Base-by-base conservation (phyloP, 2,888 invertebrate species). In the Heteromyza rotundicornis region DNA sequence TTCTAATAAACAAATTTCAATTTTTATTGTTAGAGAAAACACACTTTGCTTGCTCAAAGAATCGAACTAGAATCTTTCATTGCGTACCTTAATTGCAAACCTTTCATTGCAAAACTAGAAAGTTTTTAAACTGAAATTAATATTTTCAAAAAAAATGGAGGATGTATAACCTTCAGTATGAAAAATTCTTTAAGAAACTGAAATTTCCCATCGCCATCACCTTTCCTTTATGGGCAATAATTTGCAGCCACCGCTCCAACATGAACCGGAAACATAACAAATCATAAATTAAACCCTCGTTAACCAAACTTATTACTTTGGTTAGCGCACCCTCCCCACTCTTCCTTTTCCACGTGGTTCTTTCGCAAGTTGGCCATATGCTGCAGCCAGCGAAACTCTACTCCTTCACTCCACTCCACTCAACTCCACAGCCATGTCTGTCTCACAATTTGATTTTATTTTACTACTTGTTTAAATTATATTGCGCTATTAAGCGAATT, bases 211-310 rank as follows among this genome's bases (percentile, higher is more conserved):
- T 50, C 8, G 19, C 22, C 22, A 50, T 3, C n/a, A 3, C 50
- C 75, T 75, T 69, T 66, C 74, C 65, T 75, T 75, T 75, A 75
- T 74, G 69, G 74, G 66, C 69, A 73, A 76, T 76, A 76, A 76
- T 77, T 74, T 72, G 72, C 61, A 65, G 44, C n/a, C 71, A 68
- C 69, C 10, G 66, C 66, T n/a, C n/a, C 68, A 74, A 77, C 74
- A 76, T 72, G 71, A 78, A 79, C 79, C 79, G 79, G 79, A 79
- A 79, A 80, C 79, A 79, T 77, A 79, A 80, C 80, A 79, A 79
- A 80, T 79, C 79, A 79, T 79, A 80, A 80, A 80, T 80, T 80
- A 79, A 77, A 80, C 77, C 75, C 79, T 80, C 80, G 80, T 79
- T 80, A 80, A 76, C 70, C 73, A 77, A 75, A 75, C 78, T 80